Evolutionary conservation across 2,797 vertebrate species (phyloP).

Genomic region (Lophotriccus pileatus): DNA sequence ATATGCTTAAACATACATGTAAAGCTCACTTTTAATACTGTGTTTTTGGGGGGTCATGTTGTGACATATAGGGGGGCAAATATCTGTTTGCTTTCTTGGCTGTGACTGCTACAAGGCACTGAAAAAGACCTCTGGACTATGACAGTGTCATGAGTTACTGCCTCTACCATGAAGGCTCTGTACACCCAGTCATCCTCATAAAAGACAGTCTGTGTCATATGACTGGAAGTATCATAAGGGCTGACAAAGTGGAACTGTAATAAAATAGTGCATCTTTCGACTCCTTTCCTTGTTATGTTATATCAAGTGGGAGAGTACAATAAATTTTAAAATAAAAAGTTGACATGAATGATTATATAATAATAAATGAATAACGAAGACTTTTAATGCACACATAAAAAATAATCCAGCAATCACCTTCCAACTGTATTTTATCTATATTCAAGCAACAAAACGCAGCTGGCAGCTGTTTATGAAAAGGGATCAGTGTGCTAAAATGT

Average conservation of each 20-base stretch:
- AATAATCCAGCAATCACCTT: not conserved
- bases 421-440: not conserved
- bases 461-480: slow-evolving; percentile 12
- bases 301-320: not conserved
- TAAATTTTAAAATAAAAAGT: not conserved
- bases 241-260: not conserved
- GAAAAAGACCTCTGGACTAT: not conserved
- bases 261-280: slow-evolving; percentile 19
- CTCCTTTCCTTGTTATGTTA: not conserved
- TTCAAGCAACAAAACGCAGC: slow-evolving; percentile 12
- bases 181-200: not conserved
- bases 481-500: not conserved
- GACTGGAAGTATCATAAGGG: not conserved
- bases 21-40: not conserved
- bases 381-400: not conserved
- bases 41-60: not conserved
- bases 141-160: not conserved
- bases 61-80: not conserved
- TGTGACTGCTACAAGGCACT: not conserved
- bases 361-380: slow-evolving; percentile 11
- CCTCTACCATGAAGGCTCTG: not conserved
- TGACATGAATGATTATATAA: not conserved
- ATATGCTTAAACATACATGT: not conserved
- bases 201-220: not conserved
- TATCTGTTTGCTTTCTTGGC: not conserved